These are phyloP conservation scores for Rhinogobius similis DNA, from an alignment of 2,113 vertebrate species.

Conservation along the genomic window DNA sequence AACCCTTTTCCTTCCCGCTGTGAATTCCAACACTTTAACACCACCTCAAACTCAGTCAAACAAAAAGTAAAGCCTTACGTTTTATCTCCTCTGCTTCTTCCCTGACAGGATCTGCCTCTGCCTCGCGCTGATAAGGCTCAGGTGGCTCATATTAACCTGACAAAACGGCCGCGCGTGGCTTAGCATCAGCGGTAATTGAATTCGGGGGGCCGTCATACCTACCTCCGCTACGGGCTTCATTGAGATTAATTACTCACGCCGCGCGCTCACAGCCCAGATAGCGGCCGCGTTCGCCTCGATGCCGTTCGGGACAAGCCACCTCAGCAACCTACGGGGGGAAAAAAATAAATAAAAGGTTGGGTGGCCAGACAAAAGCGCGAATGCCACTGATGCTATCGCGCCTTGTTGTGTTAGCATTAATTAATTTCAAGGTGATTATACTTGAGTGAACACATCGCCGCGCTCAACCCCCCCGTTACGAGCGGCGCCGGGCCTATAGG, in stretches of 20 bases:
- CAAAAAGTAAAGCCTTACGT: slow-evolving; percentile 31
- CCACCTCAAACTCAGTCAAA: background rate
- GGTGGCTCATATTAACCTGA: slow-evolving; percentile 96
- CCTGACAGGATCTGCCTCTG: slow-evolving; percentile 56
- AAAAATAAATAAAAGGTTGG: slow-evolving; percentile 32
- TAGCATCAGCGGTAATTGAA: slow-evolving; percentile 70
- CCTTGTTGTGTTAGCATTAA: slow-evolving; percentile 78
- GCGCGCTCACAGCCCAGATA: slow-evolving; percentile 77
- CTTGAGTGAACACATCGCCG: slow-evolving; percentile 56
- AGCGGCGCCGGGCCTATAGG: slow-evolving; percentile 19
- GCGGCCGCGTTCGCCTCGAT: slow-evolving; percentile 82
- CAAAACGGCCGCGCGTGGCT: slow-evolving; percentile 73
- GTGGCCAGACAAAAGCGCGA: slow-evolving; percentile 67
- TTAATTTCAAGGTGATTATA: slow-evolving; percentile 83
- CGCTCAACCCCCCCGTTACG: slow-evolving; percentile 21
- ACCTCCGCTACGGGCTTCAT: slow-evolving; percentile 90
- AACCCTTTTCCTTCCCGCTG: background rate
- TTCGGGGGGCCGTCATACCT: slow-evolving; percentile 91
- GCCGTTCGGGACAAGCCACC: slow-evolving; percentile 77
- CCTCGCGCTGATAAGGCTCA: slow-evolving; percentile 86
- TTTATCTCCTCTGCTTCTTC: slow-evolving; percentile 10
- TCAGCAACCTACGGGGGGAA: slow-evolving; percentile 60
- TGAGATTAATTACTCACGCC: slow-evolving; percentile 97
- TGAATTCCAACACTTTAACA: background rate
- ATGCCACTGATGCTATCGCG: slow-evolving; percentile 69